These are phyloP conservation scores for Sympetrum striolatum DNA, from an alignment of 2,888 invertebrate species.

Conservation along the genomic window DNA sequence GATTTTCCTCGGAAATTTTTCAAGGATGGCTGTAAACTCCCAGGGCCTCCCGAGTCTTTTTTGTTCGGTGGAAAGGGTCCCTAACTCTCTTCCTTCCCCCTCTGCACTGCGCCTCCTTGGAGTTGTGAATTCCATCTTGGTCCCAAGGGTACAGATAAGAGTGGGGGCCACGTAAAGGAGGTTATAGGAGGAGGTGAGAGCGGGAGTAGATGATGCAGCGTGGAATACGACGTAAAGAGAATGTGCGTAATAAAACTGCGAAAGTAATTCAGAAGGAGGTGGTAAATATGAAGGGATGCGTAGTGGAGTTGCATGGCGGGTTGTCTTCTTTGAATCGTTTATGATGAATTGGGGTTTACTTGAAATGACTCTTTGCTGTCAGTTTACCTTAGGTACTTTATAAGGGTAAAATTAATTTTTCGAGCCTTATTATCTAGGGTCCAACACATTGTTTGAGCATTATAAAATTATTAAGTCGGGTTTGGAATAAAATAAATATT, in stretches of 20 bases:
- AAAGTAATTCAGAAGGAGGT: too few relatives aligned
- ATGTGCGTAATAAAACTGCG: background rate
- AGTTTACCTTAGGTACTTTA: too few relatives aligned
- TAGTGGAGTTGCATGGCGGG: too few relatives aligned
- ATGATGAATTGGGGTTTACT: too few relatives aligned
- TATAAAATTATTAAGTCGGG: too few relatives aligned
- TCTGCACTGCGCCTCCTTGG: background rate
- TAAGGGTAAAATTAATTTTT: too few relatives aligned
- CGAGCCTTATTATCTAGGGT: too few relatives aligned
- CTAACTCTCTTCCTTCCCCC: background rate
- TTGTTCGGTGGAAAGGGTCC: background rate
- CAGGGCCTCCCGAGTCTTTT: background rate
- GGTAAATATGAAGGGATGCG: too few relatives aligned
- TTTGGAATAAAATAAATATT: too few relatives aligned
- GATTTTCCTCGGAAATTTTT: slow-evolving; percentile 18
- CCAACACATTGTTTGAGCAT: too few relatives aligned
- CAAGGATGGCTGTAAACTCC: slow-evolving; percentile 7
- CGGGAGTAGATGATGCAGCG: background rate
- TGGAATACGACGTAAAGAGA: background rate
- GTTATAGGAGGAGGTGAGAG: background rate
- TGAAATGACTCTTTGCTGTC: too few relatives aligned
- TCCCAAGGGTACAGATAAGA: background rate
- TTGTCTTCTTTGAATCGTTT: too few relatives aligned
- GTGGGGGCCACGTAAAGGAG: background rate
- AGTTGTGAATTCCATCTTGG: background rate